Base-by-base conservation (phyloP, 2,888 invertebrate genomes). In the Eudasyphora cyanicolor region DNA sequence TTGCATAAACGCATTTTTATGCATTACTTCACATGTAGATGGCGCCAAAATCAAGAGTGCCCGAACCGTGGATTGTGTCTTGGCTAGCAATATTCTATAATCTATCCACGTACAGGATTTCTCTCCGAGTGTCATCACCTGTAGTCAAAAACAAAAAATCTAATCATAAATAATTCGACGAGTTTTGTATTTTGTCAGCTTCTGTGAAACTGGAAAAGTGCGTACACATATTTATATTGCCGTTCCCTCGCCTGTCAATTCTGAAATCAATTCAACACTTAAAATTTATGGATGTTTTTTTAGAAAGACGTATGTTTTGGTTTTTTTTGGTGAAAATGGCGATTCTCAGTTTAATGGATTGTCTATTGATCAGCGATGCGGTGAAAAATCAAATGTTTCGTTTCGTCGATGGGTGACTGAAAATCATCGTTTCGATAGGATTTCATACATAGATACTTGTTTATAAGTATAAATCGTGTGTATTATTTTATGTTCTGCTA, bases 221-320 rank as follows among this genome's bases (percentile, higher is more conserved):
- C 62, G 73, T 77, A n/a, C n/a, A 45, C n/a, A 32, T 32, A 32
- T 76, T 82, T 49, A 19, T 49, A n/a, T 49, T 42, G 38, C 12
- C 35, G 67, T 81, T 84, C 81, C 78, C 78, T 84, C 84, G 81
- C 84, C 62, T 84, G 84, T 81, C 84, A 81, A 54, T 79, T 76
- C 67, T 54, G 73, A 69, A 84, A 84, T 78, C 81, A 78, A 67
- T 67, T 81, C 78, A 81, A 81, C 84, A 84, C 84, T 84, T 81
- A 81, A 81, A 78, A 76, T 81, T 80, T 71, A 73, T 76, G 42
- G 60, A 76, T 76, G 60, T 67, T 42, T 80, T n/a, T 77, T 62
- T 38, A 79, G 54, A 45, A 54, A 38, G 17, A 29, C 73, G 27
- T 62, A n/a, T 27, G 29, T 54, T 71, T 81, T 70, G n/a, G n/a